phyloP scores from a whole-genome alignment of 2,113 vertebrate genomes.

The Mandrillus leucophaeus region DNA sequence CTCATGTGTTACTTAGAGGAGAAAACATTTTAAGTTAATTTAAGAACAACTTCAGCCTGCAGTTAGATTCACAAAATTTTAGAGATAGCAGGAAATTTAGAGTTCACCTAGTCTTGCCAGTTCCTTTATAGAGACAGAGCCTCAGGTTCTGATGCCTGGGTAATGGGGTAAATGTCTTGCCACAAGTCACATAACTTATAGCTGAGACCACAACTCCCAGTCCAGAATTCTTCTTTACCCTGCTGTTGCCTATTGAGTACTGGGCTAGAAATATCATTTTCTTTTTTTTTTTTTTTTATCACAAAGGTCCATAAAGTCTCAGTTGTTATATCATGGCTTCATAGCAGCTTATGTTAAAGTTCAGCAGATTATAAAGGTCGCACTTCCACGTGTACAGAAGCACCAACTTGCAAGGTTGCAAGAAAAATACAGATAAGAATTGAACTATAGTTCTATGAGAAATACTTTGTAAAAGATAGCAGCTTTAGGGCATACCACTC shows the following conservation, averaged over 20 bases:
- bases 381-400: conserved; percentile 71
- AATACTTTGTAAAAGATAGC: background rate
- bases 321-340: background rate
- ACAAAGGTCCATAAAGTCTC: conserved; percentile 24
- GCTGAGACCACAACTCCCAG: background rate
- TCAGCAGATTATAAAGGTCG: conserved; percentile 65
- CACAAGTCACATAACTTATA: background rate
- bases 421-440: conserved; percentile 70
- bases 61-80: background rate
- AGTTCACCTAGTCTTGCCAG: background rate
- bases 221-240: background rate
- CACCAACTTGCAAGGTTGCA: background rate
- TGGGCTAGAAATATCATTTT: background rate
- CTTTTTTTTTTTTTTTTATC: background rate
- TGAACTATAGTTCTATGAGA: conserved; percentile 65
- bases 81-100: background rate
- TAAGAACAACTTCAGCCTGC: conserved; percentile 27
- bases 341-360: conserved; percentile 70
- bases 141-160: background rate
- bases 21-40: background rate
- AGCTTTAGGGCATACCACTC: background rate
- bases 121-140: background rate
- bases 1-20: background rate
- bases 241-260: background rate
- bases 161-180: background rate